Evolutionary conservation across 64 coral and sea anemone species (phyloP), one percentile per base, ranked within the genome.

Genomic region (Hydrozoanthus tunicans): DNA sequence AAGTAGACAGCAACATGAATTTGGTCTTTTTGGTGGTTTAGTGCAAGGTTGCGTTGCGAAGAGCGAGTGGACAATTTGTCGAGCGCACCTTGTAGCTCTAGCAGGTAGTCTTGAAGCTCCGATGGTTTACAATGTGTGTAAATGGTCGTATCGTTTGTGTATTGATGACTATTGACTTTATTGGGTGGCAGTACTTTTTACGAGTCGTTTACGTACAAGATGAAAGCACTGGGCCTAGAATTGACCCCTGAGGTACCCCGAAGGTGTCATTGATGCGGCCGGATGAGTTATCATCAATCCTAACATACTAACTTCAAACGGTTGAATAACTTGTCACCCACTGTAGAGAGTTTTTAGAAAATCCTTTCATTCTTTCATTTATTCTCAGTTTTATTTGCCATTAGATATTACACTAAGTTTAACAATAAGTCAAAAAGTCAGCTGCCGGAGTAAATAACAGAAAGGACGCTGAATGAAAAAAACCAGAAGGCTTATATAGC

Each of bases 121-220:
- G 66, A 67, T 71, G 83, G 64, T 86, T 70, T 86, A 56, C 65
- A 86, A 53, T 86, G 65, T 69, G 14, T 86, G 17, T 86, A 72
- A 7, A 86, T 55, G 51, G 83, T 86, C 43, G 1, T 86, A 71
- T 70, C 83, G 4, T 71, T 64, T 3, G 82, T 62, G 53, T 70
- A 68, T 55, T 86, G 25, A 55, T 10, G 83, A 52, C 32, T 62
- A 1, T 80, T 80, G 24, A 80, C 78, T 57, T 80, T 54, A 17
- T 43, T 43, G 32, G 32, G 32, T 55, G 51, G 78, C 56, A 80
- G 78, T 17, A 27, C 43, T 57, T 80, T 54, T 56, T 26, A 12
- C 53, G 56, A 10, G 59, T 80, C 52, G 56, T 68, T 67, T 9
- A 84, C 25, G 32, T 43, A 43, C 32, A 43, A 43, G 32, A 1